Conservation (phyloP, 2,113 vertebrate species). For the Gorsachius goisagi region DNA sequence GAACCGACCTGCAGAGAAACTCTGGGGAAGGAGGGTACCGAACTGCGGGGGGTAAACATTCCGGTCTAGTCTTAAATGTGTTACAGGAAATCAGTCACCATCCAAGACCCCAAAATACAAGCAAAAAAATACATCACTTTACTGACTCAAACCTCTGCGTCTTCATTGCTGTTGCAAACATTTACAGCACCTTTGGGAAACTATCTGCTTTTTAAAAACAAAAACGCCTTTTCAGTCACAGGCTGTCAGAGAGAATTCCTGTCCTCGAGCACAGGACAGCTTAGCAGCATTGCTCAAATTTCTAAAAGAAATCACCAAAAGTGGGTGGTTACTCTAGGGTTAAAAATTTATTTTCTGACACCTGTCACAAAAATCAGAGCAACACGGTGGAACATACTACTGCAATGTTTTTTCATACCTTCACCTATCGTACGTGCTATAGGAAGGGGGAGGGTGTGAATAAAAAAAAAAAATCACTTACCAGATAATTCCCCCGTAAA, state of each 20-base stretch:
- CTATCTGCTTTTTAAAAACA: not conserved
- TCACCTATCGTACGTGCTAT: not conserved
- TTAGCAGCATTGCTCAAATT: not conserved
- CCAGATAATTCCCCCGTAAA: constrained; percentile 98
- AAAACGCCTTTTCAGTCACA: not conserved
- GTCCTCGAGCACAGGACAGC: not conserved
- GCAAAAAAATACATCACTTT: not conserved
- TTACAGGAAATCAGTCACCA: not conserved
- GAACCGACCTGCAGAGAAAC: not conserved
- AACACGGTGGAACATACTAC: not conserved
- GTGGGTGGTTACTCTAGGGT: not conserved
- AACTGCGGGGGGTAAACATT: not conserved
- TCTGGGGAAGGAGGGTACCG: not conserved
- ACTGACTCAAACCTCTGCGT: not conserved
- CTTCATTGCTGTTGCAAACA: not conserved
- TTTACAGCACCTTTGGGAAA: not conserved
- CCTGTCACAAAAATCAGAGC: not conserved
- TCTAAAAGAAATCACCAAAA: not conserved
- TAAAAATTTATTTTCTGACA: not conserved
- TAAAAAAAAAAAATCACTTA: constrained; percentile 62
- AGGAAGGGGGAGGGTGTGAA: not conserved
- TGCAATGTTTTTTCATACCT: not conserved
- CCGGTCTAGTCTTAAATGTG: not conserved
- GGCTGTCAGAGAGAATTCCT: not conserved
- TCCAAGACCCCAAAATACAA: not conserved